Conservation (phyloP, 2,113 vertebrate species). For the Stomatorhinus ivindoensis region DNA sequence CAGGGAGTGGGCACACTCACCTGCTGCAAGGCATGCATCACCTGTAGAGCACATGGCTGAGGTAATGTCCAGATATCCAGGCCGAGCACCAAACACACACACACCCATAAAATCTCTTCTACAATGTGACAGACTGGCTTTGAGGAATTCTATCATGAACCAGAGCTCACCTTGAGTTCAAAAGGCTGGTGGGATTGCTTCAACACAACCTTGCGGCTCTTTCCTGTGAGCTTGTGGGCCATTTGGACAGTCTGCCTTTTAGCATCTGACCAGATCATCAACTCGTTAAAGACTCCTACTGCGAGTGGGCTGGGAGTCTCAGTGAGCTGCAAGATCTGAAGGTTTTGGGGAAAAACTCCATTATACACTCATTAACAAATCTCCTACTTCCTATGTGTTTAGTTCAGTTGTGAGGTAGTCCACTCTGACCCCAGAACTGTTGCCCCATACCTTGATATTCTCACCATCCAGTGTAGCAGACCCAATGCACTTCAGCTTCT, state of each 20-base stretch:
- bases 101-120: background rate
- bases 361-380: background rate
- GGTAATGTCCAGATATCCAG: background rate
- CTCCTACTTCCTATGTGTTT: background rate
- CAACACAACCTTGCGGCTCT: conserved; percentile 67
- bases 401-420: background rate
- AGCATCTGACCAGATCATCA: conserved; percentile 80
- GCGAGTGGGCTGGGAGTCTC: conserved; percentile 75
- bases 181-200: conserved; percentile 75
- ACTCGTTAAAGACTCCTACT: conserved; percentile 68
- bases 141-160: background rate
- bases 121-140: background rate
- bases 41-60: conserved; percentile 29
- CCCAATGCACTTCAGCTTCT: conserved; percentile 72
- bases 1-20: conserved; percentile 59
- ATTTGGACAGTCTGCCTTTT: conserved; percentile 68
- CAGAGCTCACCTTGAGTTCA: conserved; percentile 67
- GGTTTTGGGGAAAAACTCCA: background rate
- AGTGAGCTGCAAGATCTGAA: conserved; percentile 67
- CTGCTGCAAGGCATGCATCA: conserved; percentile 61
- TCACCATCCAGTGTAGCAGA: conserved; percentile 71
- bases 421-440: background rate
- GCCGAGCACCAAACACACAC: background rate
- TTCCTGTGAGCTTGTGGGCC: conserved; percentile 71
- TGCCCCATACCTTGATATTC: conserved; percentile 57